Evolutionary conservation across 1,140 invertebrate genomes (phyloP), one percentile per base, ranked within the genome.

Genomic region (Odontomachus brunneus): DNA sequence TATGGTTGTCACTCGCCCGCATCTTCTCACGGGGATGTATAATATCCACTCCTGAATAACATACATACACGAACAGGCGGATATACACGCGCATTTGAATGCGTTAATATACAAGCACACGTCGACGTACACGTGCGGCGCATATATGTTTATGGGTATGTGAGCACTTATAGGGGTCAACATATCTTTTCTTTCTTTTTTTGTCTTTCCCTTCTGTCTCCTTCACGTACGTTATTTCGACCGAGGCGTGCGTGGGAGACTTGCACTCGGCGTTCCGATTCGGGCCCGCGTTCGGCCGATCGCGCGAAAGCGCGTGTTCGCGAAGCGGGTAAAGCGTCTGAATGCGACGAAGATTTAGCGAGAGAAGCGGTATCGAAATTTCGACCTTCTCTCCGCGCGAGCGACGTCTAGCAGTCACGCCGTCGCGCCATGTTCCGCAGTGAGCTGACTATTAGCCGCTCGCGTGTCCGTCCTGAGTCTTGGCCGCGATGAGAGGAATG

Each of bases 1-100:
- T 92, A 92, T 91, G 90, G 91, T 86, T 91, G 90, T 92, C 90
- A 92, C 84, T 92, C 88, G 92, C 93, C 93, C 93, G 93, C 92
- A 94, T 94, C 92, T 92, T 91, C 90, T 90, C 89, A 9, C 38
- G 5, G 91, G 90, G 89, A 91, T 89, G 89, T 91, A 91, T 92
- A 90, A 91, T 91, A 91, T 91, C 90, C 87, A 86, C 88, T 80
- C 83, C 82, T 89, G 90, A 90, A 90, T 91, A 44, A 80, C 22
- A 80, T 80, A 80, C 75, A 80, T 80, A 80, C 57, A 80, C 65
- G 75, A 80, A 80, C 69, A 80, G 65, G 74, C 51, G 38, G 65
- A 80, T 69, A 80, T 81, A 11, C 84, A 73, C 87, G 74, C 60
- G 81, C 63, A 88, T 88, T 88, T 88, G 88, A 89, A 89, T 89